phyloP scores from a whole-genome alignment of 2,797 vertebrate species.

The Myripristis jacobus region DNA sequence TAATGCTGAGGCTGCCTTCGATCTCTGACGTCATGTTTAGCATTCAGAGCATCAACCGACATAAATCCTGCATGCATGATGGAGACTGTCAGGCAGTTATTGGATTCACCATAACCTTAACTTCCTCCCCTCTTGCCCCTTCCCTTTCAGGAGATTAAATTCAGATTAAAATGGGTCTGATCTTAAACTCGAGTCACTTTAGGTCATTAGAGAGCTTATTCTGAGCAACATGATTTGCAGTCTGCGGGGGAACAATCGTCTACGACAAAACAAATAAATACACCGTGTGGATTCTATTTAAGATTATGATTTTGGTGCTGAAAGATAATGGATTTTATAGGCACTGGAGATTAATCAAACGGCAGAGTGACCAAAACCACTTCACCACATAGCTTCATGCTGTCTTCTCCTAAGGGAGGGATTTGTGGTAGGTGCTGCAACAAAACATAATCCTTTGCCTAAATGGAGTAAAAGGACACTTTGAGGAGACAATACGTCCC shows the following conservation, averaged over 20 bases:
- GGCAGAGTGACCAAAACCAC: constrained; percentile 29
- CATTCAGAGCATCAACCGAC: constrained; percentile 48
- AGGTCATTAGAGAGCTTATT: constrained; percentile 28
- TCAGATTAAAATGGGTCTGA: too few species aligned
- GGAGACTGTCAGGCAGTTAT: constrained; percentile 1
- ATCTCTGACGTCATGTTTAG: constrained; percentile 57
- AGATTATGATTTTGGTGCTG: constrained; percentile 31
- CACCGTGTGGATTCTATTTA: constrained; percentile 40
- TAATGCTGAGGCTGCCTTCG: constrained; percentile 41
- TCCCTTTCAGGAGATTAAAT: constrained; percentile 1
- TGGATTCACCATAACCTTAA: constrained; percentile 16
- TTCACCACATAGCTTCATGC: constrained; percentile 24
- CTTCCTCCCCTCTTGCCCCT: constrained; percentile 24
- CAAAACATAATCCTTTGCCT: constrained; percentile 65
- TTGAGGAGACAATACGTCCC: constrained; percentile 75
- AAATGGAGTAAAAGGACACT: constrained; percentile 71
- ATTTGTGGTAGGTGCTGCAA: constrained; percentile 30
- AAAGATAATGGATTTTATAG: constrained; percentile 30
- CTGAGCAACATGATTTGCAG: constrained; percentile 12
- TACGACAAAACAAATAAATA: not conserved
- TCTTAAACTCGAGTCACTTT: too few species aligned
- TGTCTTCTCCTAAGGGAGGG: constrained; percentile 27
- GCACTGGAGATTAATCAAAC: constrained; percentile 29
- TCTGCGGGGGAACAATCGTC: not conserved
- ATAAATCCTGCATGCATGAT: constrained; percentile 24